Evolutionary conservation across 1,140 invertebrate genomes (phyloP), one percentile per base, ranked within the genome.

Genomic region (Drosophila bipectinata): DNA sequence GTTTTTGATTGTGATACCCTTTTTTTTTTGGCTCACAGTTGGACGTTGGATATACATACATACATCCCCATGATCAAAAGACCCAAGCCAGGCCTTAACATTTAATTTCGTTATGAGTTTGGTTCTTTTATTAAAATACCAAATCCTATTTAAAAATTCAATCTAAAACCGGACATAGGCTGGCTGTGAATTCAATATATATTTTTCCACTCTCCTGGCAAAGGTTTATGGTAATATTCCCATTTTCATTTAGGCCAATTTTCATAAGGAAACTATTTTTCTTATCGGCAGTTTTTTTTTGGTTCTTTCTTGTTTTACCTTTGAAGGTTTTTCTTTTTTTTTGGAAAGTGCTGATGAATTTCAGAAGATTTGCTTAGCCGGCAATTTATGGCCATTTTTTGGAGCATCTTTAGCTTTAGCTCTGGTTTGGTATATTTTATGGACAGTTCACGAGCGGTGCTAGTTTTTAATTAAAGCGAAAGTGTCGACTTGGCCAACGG

Each of bases 381-480:
- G 82, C 71, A 82, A 64, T 82, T 87, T 75, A 72, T 81, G 58
- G 55, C 55, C 57, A 55, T 81, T 75, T 49, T 9, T 39, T 18
- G 45, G 21, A 21, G 3, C 34, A 37, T 2, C 10, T 37, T 12
- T 1, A 37, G 34, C 34, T 12, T 12, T 4, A n/a, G 34, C 10
- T 32, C 8, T 32, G 32, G 32, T 32, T 71, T 78, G 73, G 78
- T 61, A 87, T 72, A 88, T 82, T 87, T 87, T 79, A 88, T 76
- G 75, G 74, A 68, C 72, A 85, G 62, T 63, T 47, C 4, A 2
- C 73, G 55, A 12, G 39, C 60, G 30, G 44, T 56, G 47, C 76
- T 88, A 82, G 83, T 88, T 87, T 87, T 87, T 88, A 87, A 88
- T 87, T 82, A 87, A 87, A 81, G 82, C 82, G 75, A 87, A 87